Conservation (phyloP, 1,140 invertebrate species). For the Hyphantria cunea region DNA sequence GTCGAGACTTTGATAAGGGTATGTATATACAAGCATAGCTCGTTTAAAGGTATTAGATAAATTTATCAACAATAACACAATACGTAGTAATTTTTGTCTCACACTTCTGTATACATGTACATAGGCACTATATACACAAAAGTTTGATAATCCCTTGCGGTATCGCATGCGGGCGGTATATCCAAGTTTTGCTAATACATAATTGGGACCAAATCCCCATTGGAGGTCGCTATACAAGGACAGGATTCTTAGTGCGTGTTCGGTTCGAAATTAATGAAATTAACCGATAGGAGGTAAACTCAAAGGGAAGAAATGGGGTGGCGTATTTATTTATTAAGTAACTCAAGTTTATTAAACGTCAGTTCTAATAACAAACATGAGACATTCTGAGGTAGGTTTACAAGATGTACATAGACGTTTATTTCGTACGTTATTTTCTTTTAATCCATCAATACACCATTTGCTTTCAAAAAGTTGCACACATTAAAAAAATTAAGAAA, state of each 20-base stretch:
- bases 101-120: constrained; percentile 12
- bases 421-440: no score
- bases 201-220: constrained; percentile 76
- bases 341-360: constrained; percentile 28
- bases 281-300: constrained; percentile 55
- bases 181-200: constrained; percentile 70
- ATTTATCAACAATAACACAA: no score
- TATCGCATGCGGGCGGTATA: constrained; percentile 55
- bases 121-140: constrained; percentile 32
- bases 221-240: constrained; percentile 58
- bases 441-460: no score
- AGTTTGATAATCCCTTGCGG: constrained; percentile 42
- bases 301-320: constrained; percentile 25
- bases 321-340: constrained; percentile 31
- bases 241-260: constrained; percentile 68
- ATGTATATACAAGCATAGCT: no score
- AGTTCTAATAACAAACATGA: constrained; percentile 13
- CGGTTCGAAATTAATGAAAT: constrained; percentile 75
- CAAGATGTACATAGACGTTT: not conserved
- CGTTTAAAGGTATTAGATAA: no score
- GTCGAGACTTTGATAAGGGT: no score
- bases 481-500: no score
- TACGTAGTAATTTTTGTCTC: not conserved
- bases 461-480: no score
- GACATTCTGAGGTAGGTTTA: not conserved